Base-by-base conservation (phyloP, 1,140 invertebrate genomes). In the Coptotermes formosanus region DNA sequence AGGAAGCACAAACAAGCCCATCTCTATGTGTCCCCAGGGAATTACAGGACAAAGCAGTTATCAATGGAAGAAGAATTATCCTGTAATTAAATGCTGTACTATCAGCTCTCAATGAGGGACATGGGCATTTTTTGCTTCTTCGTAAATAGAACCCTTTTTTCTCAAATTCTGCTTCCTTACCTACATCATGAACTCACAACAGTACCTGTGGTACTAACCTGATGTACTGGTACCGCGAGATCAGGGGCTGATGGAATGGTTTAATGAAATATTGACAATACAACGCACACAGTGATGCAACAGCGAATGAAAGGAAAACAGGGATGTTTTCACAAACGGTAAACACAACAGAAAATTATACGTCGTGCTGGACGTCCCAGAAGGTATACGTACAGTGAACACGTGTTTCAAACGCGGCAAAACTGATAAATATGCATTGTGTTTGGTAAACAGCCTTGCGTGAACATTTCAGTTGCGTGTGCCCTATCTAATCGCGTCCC, bases 201-300 rank as follows among this genome's bases (percentile, higher is more conserved):
- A 14, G 25, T 25, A 30, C 30, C 30, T 75, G 64, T 75, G 25
- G 25, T 30, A n/a, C 64, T 75, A n/a, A 25, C 30, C 64, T 25
- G 64, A n/a, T 75, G 64, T n/a, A 75, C 25, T 8, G 14, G 25
- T 30, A n/a, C 64, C 64, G n/a, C 14, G 64, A 2, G 64, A 30
- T 30, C 64, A 9, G 64, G 30, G 9, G 64, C 9, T 75, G 25
- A 75, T 75, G 64, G n/a, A 75, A 75, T 30, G 25, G 64, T 75
- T 75, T 75, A 75, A 30, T 75, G n/a, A 75, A 75, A 75, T 75
- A 75, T 75, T 75, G 64, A 75, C 64, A 75, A 75, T n/a, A 75
- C n/a, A 30, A 75, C 30, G 14, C 52, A 75, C 64, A 75, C 64
- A 64, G 16, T n/a, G 64, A 16, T n/a, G n/a, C 64, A 75, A 30